phyloP scores from a whole-genome alignment of 1,140 invertebrate species.

The Caenorhabditis brenneri region DNA sequence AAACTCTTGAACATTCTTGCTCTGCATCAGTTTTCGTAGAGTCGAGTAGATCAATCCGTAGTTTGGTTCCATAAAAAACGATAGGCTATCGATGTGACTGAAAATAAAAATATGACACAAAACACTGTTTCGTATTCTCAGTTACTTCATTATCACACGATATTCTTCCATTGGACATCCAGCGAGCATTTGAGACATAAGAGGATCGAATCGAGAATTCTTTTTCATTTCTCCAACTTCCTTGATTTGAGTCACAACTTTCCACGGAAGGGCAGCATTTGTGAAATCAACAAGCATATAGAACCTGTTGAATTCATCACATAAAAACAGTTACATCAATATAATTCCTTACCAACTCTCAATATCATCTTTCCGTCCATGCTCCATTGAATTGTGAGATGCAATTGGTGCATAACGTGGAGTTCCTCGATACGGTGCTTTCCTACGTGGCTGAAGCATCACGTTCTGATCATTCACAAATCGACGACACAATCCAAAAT shows the following conservation, averaged over 20 bases:
- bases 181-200: conserved; percentile 18
- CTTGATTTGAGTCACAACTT: conserved; percentile 45
- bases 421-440: conserved; percentile 51
- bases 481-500: conserved; percentile 60
- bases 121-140: no score
- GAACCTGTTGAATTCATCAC: conserved; percentile 45
- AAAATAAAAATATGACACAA: background rate
- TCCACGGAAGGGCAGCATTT: conserved; percentile 56
- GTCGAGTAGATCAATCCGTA: conserved; percentile 45
- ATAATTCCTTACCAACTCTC: conserved; percentile 45
- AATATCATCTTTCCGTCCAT: conserved; percentile 56
- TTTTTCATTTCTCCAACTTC: conserved; percentile 55
- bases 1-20: conserved; percentile 32
- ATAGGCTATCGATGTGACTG: conserved; percentile 40
- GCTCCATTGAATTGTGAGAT: conserved; percentile 47
- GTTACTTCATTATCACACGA: conserved; percentile 21
- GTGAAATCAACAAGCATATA: conserved; percentile 57
- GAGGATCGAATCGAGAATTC: conserved; percentile 31
- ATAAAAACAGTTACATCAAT: no score
- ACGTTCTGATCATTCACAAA: conserved; percentile 51
- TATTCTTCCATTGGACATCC: conserved; percentile 46
- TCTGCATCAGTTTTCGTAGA: conserved; percentile 30
- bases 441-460: conserved; percentile 41
- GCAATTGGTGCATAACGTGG: conserved; percentile 53
- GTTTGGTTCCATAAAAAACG: conserved; percentile 50